A percentile compares a stretch with the other conserved stretches of the same genome.
These are phyloP conservation scores for Camponotus pennsylvanicus DNA, from an alignment of 1,140 invertebrate genomes.

Conservation along the genomic window DNA sequence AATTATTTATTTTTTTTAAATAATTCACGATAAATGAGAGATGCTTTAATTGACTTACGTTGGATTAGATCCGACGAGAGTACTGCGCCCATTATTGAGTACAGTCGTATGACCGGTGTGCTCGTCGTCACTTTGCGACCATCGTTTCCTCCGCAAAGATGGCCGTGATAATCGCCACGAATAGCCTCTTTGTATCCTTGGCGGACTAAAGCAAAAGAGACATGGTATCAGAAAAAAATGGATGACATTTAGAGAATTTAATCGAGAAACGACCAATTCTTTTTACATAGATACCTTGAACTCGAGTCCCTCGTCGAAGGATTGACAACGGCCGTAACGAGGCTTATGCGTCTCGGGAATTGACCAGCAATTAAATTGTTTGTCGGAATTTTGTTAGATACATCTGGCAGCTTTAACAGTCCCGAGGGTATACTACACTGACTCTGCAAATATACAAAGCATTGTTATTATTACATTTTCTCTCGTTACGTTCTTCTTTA, in stretches of 20 bases:
- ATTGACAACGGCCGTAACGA: constrained; percentile 79
- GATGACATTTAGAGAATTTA: background rate
- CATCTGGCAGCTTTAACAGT: constrained; percentile 82
- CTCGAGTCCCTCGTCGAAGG: constrained; percentile 81
- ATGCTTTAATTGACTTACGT: constrained; percentile 74
- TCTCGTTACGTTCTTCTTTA: background rate
- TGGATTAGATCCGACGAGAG: constrained; percentile 77
- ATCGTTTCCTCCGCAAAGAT: constrained; percentile 88
- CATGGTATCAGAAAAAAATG: background rate
- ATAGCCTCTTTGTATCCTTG: constrained; percentile 88
- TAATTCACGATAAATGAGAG: background rate
- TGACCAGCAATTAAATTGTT: constrained; percentile 82
- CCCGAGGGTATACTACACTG: constrained; percentile 84
- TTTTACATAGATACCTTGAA: constrained; percentile 76
- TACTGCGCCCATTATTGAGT: constrained; percentile 88
- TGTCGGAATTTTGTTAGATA: constrained; percentile 81
- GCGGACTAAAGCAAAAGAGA: constrained; percentile 71
- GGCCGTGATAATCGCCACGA: constrained; percentile 90
- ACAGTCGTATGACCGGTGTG: constrained; percentile 85
- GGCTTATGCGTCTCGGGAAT: constrained; percentile 81
- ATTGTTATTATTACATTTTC: constrained; percentile 38
- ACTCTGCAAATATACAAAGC: constrained; percentile 77
- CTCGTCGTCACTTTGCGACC: constrained; percentile 85
- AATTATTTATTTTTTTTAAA: background rate
- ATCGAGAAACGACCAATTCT: background rate